These are phyloP conservation scores for Heteromyza rotundicornis DNA, from an alignment of 2,888 invertebrate species.

Conservation along the genomic window DNA sequence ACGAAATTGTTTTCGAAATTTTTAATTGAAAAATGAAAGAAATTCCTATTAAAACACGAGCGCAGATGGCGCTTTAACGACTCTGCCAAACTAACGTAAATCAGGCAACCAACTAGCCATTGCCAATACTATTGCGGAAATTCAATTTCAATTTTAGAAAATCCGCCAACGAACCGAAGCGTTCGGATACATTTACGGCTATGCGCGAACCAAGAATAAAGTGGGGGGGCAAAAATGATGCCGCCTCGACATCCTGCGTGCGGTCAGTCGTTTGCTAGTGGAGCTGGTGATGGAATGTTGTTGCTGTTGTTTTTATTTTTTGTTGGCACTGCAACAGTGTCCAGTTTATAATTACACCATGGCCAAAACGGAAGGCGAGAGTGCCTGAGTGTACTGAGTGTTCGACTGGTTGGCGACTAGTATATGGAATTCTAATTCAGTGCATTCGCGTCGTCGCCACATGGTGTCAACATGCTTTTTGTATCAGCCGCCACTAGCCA, in stretches of 20 bases:
- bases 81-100: no score
- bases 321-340: background rate
- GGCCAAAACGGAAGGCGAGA: background rate
- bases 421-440: slow-evolving; percentile 7
- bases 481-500: background rate
- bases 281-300: background rate
- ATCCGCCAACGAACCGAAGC: background rate
- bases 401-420: background rate
- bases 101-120: no score
- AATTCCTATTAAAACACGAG: no score
- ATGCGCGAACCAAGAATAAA: no score
- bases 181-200: no score
- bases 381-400: background rate
- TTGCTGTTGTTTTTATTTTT: background rate
- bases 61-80: no score
- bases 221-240: no score
- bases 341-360: slow-evolving; percentile 3
- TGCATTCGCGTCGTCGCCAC: background rate
- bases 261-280: no score
- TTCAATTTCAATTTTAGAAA: slow-evolving; percentile 2
- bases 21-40: no score
- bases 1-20: no score
- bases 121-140: background rate
- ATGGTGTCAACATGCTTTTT: background rate
- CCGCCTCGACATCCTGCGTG: no score